phyloP scores from a whole-genome alignment of 2,888 invertebrate genomes.

The Azorinus chamasolen region DNA sequence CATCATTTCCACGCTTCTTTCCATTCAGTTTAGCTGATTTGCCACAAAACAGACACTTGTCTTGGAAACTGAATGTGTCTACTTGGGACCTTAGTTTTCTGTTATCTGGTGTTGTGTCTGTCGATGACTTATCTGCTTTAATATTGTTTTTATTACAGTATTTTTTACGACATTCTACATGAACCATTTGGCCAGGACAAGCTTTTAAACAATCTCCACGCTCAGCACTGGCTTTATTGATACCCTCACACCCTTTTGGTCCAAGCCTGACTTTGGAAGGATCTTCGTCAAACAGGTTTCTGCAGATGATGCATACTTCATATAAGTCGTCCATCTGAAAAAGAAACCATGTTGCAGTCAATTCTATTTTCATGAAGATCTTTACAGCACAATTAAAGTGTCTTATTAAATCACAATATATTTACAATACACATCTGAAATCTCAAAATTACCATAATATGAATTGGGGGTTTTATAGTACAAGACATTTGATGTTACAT shows the following conservation, averaged over 20 bases:
- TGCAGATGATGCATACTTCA: not conserved
- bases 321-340: not conserved
- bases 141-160: slow-evolving; percentile 12
- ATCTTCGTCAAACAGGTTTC: not conserved
- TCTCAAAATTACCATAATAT: too few relatives aligned
- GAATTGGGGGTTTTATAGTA: too few relatives aligned
- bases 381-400: too few relatives aligned
- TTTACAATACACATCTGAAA: too few relatives aligned
- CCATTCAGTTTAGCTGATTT: slow-evolving; percentile 9
- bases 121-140: not conserved
- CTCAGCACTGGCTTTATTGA: slow-evolving; percentile 5
- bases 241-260: slow-evolving; percentile 4
- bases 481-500: too few relatives aligned
- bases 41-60: slow-evolving; percentile 38
- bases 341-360: too few relatives aligned
- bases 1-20: slow-evolving; percentile 14
- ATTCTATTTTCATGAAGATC: too few relatives aligned
- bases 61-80: slow-evolving; percentile 22
- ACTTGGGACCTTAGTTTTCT: not conserved
- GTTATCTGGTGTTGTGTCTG: not conserved
- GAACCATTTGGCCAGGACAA: slow-evolving; percentile 17
- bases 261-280: not conserved
- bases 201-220: not conserved
- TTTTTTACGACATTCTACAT: slow-evolving; percentile 21
- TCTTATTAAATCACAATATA: too few relatives aligned